These are phyloP conservation scores for Chrysina gloriosa DNA, from an alignment of 2,888 invertebrate species.

Conservation along the genomic window DNA sequence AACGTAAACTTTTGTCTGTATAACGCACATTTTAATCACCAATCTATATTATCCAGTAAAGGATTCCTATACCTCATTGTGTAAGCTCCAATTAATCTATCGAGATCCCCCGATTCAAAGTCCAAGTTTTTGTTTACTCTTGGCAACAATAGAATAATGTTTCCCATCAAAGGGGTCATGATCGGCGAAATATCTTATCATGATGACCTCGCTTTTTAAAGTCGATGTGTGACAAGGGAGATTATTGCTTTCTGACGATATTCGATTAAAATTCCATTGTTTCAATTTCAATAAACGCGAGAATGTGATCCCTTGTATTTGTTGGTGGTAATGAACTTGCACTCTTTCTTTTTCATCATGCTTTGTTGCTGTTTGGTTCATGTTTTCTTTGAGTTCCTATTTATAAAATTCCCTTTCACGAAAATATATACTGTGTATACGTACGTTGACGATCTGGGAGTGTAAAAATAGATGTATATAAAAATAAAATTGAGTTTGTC, in stretches of 20 bases:
- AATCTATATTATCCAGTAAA: too few species aligned
- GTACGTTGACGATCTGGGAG: too few species aligned
- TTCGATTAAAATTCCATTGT: background rate
- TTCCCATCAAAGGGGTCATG: background rate
- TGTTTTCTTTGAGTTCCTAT: background rate
- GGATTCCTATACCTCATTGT: background rate
- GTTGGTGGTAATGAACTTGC: background rate
- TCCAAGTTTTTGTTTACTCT: conserved; percentile 7
- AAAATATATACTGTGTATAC: too few species aligned
- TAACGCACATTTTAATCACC: too few species aligned
- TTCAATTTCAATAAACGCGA: background rate
- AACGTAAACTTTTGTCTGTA: too few species aligned
- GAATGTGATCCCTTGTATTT: background rate
- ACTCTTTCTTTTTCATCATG: background rate
- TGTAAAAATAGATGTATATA: too few species aligned
- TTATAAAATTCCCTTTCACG: background rate
- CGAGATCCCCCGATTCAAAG: conserved; percentile 9
- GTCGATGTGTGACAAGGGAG: background rate
- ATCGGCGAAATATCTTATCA: background rate
- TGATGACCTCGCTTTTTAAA: background rate
- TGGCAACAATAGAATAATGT: background rate
- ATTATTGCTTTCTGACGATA: background rate
- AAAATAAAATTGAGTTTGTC: too few species aligned
- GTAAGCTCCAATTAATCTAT: background rate
- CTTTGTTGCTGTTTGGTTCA: background rate